Evolutionary conservation across 2,113 vertebrate species (phyloP).

Genomic region (Hemicordylus capensis): DNA sequence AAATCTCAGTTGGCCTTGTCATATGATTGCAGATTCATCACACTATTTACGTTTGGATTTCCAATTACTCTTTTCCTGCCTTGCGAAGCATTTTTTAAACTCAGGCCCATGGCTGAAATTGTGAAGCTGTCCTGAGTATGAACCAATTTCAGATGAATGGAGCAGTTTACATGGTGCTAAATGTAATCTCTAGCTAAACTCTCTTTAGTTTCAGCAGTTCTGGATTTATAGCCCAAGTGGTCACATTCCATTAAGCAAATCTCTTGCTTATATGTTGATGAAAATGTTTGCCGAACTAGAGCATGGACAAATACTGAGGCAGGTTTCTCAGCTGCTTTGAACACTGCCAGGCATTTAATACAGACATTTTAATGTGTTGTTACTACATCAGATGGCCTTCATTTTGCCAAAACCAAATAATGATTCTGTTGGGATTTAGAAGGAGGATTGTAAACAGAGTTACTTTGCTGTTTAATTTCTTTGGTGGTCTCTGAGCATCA

Average conservation of each 20-base stretch:
- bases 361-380: constrained; percentile 32
- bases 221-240: not conserved
- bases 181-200: not conserved
- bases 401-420: constrained; percentile 16
- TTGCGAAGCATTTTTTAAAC: constrained; percentile 13
- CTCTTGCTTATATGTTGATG: not conserved
- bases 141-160: not conserved
- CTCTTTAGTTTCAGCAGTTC: not conserved
- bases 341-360: constrained; percentile 13
- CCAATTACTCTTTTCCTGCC: constrained; percentile 37
- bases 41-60: constrained; percentile 13
- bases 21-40: too few relatives aligned
- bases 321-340: not conserved
- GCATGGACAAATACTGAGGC: not conserved
- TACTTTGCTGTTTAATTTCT: not conserved
- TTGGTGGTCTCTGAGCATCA: not conserved
- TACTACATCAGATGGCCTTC: not conserved
- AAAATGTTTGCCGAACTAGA: not conserved
- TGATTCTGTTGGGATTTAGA: not conserved
- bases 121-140: not conserved
- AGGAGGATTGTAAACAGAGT: not conserved
- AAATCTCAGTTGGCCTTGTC: too few relatives aligned
- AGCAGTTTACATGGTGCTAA: not conserved
- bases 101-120: constrained; percentile 24
- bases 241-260: not conserved